Conservation (phyloP, 2,888 invertebrate genomes). For the Thereva unica region DNA sequence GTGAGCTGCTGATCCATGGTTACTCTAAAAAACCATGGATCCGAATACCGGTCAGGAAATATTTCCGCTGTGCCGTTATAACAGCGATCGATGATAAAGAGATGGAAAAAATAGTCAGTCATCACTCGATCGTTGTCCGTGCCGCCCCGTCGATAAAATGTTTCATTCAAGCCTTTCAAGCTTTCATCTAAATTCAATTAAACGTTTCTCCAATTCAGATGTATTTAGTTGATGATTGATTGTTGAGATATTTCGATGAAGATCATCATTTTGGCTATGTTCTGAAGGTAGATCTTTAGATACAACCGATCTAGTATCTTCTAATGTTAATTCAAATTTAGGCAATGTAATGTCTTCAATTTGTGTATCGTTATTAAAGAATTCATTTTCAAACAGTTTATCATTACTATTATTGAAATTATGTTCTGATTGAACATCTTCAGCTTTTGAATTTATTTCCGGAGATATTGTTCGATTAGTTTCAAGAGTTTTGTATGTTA, state of each 20-base stretch:
- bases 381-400: not conserved
- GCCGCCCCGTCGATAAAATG: conserved; percentile 44
- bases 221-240: conserved; percentile 9
- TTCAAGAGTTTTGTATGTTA: no score
- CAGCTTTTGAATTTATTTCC: not conserved
- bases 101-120: no score
- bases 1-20: no score
- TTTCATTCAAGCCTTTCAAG: conserved; percentile 45
- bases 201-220: conserved; percentile 45
- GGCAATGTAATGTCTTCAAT: conserved; percentile 51
- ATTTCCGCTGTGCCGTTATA: no score
- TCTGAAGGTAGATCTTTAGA: conserved; percentile 24
- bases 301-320: conserved; percentile 32
- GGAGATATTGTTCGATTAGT: no score
- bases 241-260: conserved; percentile 34
- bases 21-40: no score
- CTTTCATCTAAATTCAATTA: conserved; percentile 46
- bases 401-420: not conserved
- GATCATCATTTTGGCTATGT: not conserved
- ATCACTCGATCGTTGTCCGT: no score
- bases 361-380: conserved; percentile 43
- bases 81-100: no score
- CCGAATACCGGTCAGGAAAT: no score
- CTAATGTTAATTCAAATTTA: conserved; percentile 48
- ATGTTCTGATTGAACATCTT: not conserved